Conservation (phyloP, 2,113 vertebrate genomes). For the Podilymbus podiceps region DNA sequence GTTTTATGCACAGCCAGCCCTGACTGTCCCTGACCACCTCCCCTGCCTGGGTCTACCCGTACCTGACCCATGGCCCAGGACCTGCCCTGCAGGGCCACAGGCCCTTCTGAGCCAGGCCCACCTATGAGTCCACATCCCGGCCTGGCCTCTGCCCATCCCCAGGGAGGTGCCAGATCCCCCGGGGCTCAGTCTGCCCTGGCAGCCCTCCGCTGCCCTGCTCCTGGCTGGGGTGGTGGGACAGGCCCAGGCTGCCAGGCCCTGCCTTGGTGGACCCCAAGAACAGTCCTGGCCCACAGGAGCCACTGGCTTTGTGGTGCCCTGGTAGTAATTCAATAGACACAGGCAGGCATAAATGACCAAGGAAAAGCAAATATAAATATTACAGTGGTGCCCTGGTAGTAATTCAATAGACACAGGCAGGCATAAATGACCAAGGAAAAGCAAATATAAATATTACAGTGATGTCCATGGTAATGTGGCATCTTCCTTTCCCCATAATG, state of each 20-base stretch:
- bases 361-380: neutral
- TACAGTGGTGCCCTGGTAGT: neutral
- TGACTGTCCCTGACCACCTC: neutral
- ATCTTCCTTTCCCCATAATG: neutral
- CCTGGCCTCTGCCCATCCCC: neutral
- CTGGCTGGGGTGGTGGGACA: neutral
- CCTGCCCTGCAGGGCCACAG: neutral
- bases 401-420: neutral
- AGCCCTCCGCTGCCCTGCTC: fast-evolving
- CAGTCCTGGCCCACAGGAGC: neutral
- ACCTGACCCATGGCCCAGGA: too few relatives aligned
- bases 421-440: neutral
- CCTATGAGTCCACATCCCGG: fast-evolving
- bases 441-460: neutral
- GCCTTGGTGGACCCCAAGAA: neutral
- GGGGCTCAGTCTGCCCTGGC: neutral
- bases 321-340: neutral
- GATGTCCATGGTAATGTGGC: neutral
- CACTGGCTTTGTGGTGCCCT: neutral
- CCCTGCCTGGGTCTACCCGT: too few relatives aligned
- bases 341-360: neutral
- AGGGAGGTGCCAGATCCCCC: neutral
- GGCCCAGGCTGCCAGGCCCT: neutral
- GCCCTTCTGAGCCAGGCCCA: fast-evolving
- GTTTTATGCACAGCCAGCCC: neutral